These are phyloP conservation scores for Pyrrhosoma nymphula DNA, from an alignment of 2,888 invertebrate species.

Conservation along the genomic window DNA sequence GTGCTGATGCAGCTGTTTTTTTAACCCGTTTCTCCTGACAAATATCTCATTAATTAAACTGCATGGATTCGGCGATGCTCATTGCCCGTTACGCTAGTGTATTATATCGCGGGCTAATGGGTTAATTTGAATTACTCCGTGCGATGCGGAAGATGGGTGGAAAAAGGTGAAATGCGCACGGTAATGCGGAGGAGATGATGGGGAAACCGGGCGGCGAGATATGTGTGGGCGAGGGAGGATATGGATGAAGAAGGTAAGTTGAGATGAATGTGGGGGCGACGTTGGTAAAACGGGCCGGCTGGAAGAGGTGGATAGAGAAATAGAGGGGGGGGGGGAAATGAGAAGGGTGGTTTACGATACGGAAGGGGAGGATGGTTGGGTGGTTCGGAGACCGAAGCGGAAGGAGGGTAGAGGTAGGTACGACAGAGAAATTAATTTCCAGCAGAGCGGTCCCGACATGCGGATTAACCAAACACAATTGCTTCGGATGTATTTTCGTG, in stretches of 20 bases:
- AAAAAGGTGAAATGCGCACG: neutral
- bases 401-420: neutral
- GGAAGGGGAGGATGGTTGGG: neutral
- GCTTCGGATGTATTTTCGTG: slow-evolving; percentile 32
- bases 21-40: neutral
- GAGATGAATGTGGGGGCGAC: neutral
- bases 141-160: neutral
- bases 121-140: neutral
- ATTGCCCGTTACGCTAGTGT: no score
- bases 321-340: neutral
- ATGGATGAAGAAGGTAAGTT: neutral
- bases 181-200: neutral
- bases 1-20: neutral
- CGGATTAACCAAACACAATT: slow-evolving; percentile 39
- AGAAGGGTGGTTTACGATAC: neutral
- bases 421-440: slow-evolving; percentile 28
- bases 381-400: neutral
- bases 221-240: no score
- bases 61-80: neutral
- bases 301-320: neutral
- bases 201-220: no score
- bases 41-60: neutral
- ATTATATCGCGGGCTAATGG: neutral
- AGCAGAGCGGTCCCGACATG: neutral
- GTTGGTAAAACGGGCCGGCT: neutral